Percentiles rank a stretch among this genome's conserved stretches.
phyloP scores from a whole-genome alignment of 1,140 invertebrate genomes.

The Drosophila baimaii region DNA sequence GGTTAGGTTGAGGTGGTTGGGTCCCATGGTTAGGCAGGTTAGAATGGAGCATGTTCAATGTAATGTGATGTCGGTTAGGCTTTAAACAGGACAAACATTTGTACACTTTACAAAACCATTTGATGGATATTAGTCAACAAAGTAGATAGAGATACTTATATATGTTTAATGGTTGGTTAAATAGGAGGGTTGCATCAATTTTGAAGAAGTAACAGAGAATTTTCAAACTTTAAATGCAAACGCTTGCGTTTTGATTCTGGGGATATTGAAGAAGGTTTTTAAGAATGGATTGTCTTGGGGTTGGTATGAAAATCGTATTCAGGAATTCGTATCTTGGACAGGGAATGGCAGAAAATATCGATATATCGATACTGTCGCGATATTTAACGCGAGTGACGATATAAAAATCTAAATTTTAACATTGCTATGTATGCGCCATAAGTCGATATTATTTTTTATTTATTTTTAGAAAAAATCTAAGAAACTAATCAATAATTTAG shows the following conservation, averaged over 20 bases:
- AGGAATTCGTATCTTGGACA: neutral
- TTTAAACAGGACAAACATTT: conserved; percentile 75
- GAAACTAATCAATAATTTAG: too few relatives aligned
- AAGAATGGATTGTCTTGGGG: neutral
- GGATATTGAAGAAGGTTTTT: conserved; percentile 1
- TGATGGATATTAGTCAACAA: conserved; percentile 28
- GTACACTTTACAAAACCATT: conserved; percentile 60
- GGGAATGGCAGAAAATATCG: too few relatives aligned
- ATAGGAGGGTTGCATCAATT: conserved; percentile 36
- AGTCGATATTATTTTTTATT: too few relatives aligned
- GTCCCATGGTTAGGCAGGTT: conserved; percentile 21
- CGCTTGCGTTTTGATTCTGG: conserved; percentile 5
- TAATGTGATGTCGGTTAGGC: conserved; percentile 41
- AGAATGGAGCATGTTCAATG: conserved; percentile 23
- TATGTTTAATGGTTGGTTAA: conserved; percentile 20
- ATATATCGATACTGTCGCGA: too few relatives aligned
- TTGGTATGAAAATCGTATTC: conserved; percentile 4
- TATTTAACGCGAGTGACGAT: too few relatives aligned
- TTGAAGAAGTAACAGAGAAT: conserved; percentile 15
- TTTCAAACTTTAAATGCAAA: conserved; percentile 3
- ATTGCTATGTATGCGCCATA: too few relatives aligned
- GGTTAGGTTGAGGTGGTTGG: conserved; percentile 10
- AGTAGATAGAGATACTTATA: conserved; percentile 17
- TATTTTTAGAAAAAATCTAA: too few relatives aligned
- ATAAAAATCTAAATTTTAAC: too few relatives aligned